Evolutionary conservation across 2,113 vertebrate genomes (phyloP), one percentile per base, ranked within the genome.

Genomic region (Nothobranchius kuhntae): DNA sequence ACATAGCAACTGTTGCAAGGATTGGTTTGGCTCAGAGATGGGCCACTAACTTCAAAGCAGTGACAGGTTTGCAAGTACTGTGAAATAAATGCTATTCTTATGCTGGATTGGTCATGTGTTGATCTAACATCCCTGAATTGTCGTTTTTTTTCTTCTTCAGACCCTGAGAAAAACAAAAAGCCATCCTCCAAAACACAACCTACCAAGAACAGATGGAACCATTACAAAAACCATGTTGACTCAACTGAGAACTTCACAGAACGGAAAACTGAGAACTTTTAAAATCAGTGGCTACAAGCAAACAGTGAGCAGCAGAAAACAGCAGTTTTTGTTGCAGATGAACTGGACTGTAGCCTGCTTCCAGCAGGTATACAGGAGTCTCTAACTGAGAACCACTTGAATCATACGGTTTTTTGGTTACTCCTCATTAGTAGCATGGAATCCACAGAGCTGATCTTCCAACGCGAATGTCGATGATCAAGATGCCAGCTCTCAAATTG

Each of bases 121-220:
- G n/a, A 7, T 51, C 6, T 9, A 15, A 56, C 35, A 40, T 3
- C 17, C 6, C 36, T n/a, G 15, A 36, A 55, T 13, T 52, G 21
- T 24, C 4, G 2, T 38, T 2, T 8, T 17, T 9, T 17, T 14
- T 79, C 45, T 80, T 26, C 81, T 84, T 44, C 69, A 89, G 90
- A 86, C 21, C 82, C 89, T 84, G 86, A 90, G 87, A 86, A 73
- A 82, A 88, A 85, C 77, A 73, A 79, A 83, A 85, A 91, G 86
- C 83, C 89, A 88, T 90, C 82, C 60, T 72, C 70, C 70, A 69
- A 65, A 55, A 69, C 53, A 82, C 48, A 59, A n/a, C 26, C n/a
- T 42, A 61, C 58, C 71, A 80, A 71, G 74, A 73, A 65, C 52
- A 55, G 68, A 58, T 46, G n/a, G 17, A 48, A 71, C 30, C 46